Conservation (phyloP, 2,888 invertebrate genomes). For the Camponotus fellah region DNA sequence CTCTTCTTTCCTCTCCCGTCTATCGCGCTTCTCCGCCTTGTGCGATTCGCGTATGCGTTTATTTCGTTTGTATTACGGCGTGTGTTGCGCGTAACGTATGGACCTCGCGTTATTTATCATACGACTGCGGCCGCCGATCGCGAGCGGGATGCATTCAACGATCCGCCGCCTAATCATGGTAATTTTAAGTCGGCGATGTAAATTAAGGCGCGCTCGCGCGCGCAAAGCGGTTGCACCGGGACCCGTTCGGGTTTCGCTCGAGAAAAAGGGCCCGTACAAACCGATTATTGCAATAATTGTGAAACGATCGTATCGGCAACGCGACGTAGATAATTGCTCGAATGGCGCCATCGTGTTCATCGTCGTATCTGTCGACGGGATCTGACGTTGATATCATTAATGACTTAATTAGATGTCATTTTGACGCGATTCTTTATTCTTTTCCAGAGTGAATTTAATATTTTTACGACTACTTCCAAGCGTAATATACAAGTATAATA, state of each 20-base stretch:
- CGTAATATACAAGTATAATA: conserved; percentile 7
- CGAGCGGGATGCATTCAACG: conserved; percentile 71
- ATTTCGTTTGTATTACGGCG: conserved; percentile 73
- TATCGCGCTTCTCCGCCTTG: conserved; percentile 65
- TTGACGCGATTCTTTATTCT: not conserved
- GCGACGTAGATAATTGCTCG: conserved; percentile 10
- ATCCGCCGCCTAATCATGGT: conserved; percentile 71
- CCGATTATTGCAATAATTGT: conserved; percentile 47
- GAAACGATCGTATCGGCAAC: conserved; percentile 26
- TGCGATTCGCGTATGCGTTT: conserved; percentile 73
- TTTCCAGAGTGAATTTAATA: not conserved
- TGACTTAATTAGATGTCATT: not conserved
- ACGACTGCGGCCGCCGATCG: conserved; percentile 73
- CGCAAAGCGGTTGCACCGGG: conserved; percentile 7
- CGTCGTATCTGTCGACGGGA: not conserved
- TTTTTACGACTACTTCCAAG: not conserved
- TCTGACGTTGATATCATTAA: not conserved
- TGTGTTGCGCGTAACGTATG: conserved; percentile 69
- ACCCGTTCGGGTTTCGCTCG: conserved; percentile 7
- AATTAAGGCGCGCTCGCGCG: conserved; percentile 61
- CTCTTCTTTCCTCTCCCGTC: conserved; percentile 29
- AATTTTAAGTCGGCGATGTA: conserved; percentile 71
- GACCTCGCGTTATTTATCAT: conserved; percentile 74
- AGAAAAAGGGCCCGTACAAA: conserved; percentile 7
- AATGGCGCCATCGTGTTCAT: not conserved